Percentiles rank a stretch among this genome's conserved stretches.
phyloP scores from a whole-genome alignment of 1,140 invertebrate species.

The Lanistes nyassanus region DNA sequence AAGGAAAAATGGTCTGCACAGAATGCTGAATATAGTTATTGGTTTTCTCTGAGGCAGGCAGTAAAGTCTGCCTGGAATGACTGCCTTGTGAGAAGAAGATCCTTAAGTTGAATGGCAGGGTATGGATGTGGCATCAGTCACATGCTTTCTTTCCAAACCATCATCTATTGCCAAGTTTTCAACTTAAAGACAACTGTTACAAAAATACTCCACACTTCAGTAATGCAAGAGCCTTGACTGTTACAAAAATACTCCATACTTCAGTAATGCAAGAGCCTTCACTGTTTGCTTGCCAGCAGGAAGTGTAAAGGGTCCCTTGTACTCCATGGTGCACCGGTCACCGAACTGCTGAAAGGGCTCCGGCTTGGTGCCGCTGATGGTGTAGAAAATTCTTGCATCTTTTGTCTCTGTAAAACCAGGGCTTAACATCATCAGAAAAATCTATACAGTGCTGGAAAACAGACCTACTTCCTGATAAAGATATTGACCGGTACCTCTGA shows the following conservation, averaged over 20 bases:
- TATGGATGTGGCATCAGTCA: too few species aligned
- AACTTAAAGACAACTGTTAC: too few species aligned
- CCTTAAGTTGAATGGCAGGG: too few species aligned
- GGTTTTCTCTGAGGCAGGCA: too few species aligned
- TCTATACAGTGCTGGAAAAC: neutral
- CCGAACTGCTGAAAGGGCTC: conserved; percentile 64
- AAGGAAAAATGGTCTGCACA: too few species aligned
- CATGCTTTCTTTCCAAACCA: too few species aligned
- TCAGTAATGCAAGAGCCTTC: conserved; percentile 63
- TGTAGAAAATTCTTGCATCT: conserved; percentile 64
- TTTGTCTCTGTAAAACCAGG: conserved; percentile 39
- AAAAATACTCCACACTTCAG: conserved; percentile 8
- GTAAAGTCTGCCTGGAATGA: too few species aligned
- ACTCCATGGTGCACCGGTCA: conserved; percentile 62
- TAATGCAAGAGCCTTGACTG: conserved; percentile 65
- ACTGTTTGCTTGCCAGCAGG: conserved; percentile 65
- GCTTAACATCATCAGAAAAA: conserved; percentile 2
- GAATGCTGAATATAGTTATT: too few species aligned
- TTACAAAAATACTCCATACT: too few species aligned
- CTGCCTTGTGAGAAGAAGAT: too few species aligned
- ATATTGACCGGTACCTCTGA: neutral
- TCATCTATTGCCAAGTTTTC: too few species aligned
- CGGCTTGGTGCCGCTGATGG: conserved; percentile 66
- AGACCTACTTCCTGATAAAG: too few species aligned
- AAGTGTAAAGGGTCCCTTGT: conserved; percentile 64